Base-by-base conservation (phyloP, 2,797 vertebrate genomes). In the Rhinoraja longicauda region DNA sequence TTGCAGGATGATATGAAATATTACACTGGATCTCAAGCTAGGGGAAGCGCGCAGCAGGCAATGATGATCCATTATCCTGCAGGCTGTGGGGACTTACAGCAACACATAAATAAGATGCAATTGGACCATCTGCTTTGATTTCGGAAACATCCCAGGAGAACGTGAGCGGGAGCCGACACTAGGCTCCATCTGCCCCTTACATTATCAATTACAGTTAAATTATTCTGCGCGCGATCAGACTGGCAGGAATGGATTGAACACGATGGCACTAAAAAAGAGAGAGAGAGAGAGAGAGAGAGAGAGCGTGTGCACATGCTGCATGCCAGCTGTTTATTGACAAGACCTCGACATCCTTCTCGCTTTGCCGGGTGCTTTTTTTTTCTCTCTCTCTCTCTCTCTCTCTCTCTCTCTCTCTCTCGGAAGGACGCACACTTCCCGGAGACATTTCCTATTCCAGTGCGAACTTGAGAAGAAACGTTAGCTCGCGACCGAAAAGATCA, bases 121-220 rank as follows among this genome's bases (percentile, higher is more conserved):
- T 98, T 97, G 97, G 97, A 96, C 99, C 99, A 99, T 99, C 98
- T 99, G 99, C 97, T 99, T 96, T 97, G 98, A 98, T 98, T 99
- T 97, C 97, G 97, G 96, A 95, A 93, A 95, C 96, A 96, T 98
- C 97, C 98, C 98, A 95, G 95, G 98, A 98, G 98, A 98, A 94
- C 94, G 94, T 72, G 73, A 95, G 96, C 95, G 95, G 96, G 95
- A 95, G 96, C 95, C 95, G 95, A 95, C 96, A 96, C 96, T 95
- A 96, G 95, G 97, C 95, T 97, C 98, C 98, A 98, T 99, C 98
- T 99, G 98, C 98, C 97, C 97, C 97, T 98, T 96, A 97, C 95
- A 97, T 99, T 98, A 98, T 99, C 98, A 99, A 98, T 99, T 98
- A 98, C 97, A 98, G 97, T 98, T 98, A 97, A 97, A 96, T 97